Conservation (phyloP, 2,888 invertebrate genomes). For the Biston betularia region DNA sequence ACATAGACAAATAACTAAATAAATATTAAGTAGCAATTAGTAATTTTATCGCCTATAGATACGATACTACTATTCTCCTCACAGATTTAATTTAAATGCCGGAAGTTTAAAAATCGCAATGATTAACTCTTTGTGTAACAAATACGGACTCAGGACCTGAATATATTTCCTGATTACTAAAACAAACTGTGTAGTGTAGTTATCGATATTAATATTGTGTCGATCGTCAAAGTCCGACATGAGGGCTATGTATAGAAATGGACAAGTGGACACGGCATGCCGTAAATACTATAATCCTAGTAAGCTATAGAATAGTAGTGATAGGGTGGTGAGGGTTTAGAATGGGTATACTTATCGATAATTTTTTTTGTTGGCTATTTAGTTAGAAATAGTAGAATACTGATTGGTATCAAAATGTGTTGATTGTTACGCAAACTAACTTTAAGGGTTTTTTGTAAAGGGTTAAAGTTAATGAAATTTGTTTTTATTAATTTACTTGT, state of each 20-base stretch:
- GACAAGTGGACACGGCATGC: slow-evolving; percentile 37
- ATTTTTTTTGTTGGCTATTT: no score
- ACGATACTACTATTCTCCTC: neutral
- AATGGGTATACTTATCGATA: slow-evolving; percentile 6
- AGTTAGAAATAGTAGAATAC: no score
- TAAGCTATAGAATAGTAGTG: slow-evolving; percentile 23
- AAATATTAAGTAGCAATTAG: neutral
- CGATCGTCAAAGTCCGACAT: slow-evolving; percentile 31
- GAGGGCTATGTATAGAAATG: slow-evolving; percentile 42
- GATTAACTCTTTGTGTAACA: slow-evolving; percentile 15
- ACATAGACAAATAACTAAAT: no score
- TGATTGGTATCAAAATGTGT: no score
- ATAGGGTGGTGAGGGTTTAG: slow-evolving; percentile 3
- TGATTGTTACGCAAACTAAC: no score
- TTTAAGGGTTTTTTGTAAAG: no score
- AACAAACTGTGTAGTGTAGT: slow-evolving; percentile 39
- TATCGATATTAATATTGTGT: slow-evolving; percentile 43
- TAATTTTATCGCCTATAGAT: neutral
- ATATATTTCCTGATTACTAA: slow-evolving; percentile 37
- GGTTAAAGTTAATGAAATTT: no score
- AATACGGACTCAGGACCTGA: slow-evolving; percentile 12
- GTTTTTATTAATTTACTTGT: no score
- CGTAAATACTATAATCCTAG: slow-evolving; percentile 39
- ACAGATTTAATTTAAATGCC: slow-evolving; percentile 11
- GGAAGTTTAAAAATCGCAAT: slow-evolving; percentile 14